Evolutionary conservation across 1,140 invertebrate species (phyloP), one percentile per base, ranked within the genome.

Genomic region (Metopolophium dirhodum): DNA sequence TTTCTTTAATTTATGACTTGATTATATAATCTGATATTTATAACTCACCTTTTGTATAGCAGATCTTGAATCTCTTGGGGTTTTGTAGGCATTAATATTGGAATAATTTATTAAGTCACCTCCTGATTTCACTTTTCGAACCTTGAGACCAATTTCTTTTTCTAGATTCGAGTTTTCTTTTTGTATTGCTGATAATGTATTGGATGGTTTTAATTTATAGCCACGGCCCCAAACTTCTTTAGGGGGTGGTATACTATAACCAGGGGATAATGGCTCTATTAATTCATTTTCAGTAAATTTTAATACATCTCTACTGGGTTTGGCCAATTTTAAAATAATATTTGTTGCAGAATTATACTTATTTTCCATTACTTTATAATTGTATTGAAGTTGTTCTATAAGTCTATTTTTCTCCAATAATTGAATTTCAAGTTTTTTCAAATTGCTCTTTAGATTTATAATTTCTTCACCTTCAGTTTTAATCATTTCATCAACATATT

Each of bases 271-370:
- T 93, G 85, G 82, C 18, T 93, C 91, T 57, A 41, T 85, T 57
- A 93, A 93, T 93, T 93, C 91, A 37, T 86, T 93, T 93, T 93
- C 82, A 54, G 91, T 93, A 41, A 93, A 93, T 93, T 93, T 83
- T 37, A 93, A 54, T 30, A 93, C 35, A 30, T 93, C 91, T 93
- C 91, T 93, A 86, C 91, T 93, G 23, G 91, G 91, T 93, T 93
- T 85, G 9, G 91, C 91, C 47, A 93, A 41, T 93, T 30, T 85
- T 86, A 82, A 85, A 54, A 93, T 93, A 41, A 93, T 85, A 54
- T 93, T 93, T 93, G 91, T 93, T 41, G 91, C 91, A 20, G 91
- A 93, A 41, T 86, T 93, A 57, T 93, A 93, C 30, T 93, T 93
- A 41, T 93, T 93, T 85, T 93, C 91, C 82, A 93, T 93, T 86